Evolutionary conservation across 2,888 invertebrate species (phyloP), one percentile per base, ranked within the genome.

Genomic region (Euclidia mi): DNA sequence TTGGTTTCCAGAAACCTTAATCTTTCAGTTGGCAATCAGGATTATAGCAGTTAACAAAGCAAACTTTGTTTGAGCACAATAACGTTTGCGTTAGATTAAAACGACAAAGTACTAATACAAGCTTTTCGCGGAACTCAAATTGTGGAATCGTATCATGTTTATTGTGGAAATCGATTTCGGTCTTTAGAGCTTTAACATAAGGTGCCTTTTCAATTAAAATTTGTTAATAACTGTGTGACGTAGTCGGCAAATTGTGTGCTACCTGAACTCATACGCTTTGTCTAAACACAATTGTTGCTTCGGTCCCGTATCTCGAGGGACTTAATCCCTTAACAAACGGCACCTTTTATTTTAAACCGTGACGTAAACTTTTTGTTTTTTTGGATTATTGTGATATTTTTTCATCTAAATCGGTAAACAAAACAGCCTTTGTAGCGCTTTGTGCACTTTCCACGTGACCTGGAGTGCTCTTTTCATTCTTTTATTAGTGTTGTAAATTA

Each of bases 291-390:
- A 89, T 89, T 88, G 89, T 79, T 88, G 85, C 87, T 78, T 78
- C 72, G 72, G 79, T 74, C 79, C 76, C 76, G 71, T 76, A 77
- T 81, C 81, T 81, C 76, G 52, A 79, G 84, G 86, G 83, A 87
- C 70, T 65, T 92, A 91, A 92, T 93, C 92, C 87, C 83, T 82
- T 79, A 77, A 87, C 86, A 89, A 88, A 88, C 87, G 87, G 78
- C 82, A 81, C 83, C 85, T 89, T 86, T 89, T 87, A 89, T 89
- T 90, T 90, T 84, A 88, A 83, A 74, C 84, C 78, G 85, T 91
- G 89, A 90, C 90, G 89, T 89, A 88, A 90, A 88, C 68, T 65
- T 58, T 77, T 81, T 85, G 87, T 86, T 84, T 86, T 75, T 84
- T 79, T 77, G 37, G 74, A 75, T 72, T 76, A 82, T 85, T 82